phyloP scores from a whole-genome alignment of 2,888 invertebrate genomes.

The Siphonodentalium dalli region DNA sequence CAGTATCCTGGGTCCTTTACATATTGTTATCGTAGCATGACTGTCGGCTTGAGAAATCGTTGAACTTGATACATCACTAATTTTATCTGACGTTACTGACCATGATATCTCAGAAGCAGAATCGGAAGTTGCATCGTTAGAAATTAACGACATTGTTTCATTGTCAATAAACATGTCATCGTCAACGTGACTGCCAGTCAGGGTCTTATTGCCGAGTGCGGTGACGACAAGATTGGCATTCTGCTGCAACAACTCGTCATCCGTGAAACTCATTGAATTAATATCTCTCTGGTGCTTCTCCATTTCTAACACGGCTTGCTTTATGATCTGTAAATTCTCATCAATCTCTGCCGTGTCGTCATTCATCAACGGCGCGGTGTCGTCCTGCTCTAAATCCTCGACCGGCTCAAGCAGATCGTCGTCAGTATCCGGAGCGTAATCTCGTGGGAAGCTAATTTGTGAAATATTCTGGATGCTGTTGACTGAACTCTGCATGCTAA shows the following conservation, averaged over 20 bases:
- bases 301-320: too few species aligned
- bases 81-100: slow-evolving; percentile 50
- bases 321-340: too few species aligned
- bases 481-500: slow-evolving; percentile 2
- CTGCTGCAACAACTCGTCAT: slow-evolving; percentile 68
- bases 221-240: slow-evolving; percentile 71
- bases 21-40: slow-evolving; percentile 26
- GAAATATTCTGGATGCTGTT: slow-evolving; percentile 29
- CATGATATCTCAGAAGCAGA: slow-evolving; percentile 58
- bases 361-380: slow-evolving; percentile 7
- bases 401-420: slow-evolving; percentile 7
- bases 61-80: slow-evolving; percentile 42
- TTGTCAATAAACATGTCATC: slow-evolving; percentile 70
- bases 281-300: too few species aligned
- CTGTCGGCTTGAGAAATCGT: slow-evolving; percentile 41
- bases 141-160: slow-evolving; percentile 75
- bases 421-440: slow-evolving; percentile 5
- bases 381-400: not conserved
- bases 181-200: slow-evolving; percentile 61
- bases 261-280: too few species aligned
- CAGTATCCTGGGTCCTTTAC: slow-evolving; percentile 66
- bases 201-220: slow-evolving; percentile 65
- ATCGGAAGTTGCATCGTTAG: slow-evolving; percentile 78
- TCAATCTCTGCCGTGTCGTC: not conserved
- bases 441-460: slow-evolving; percentile 46